These are phyloP conservation scores for Aplocera efformata DNA, from an alignment of 2,888 invertebrate genomes.

Conservation along the genomic window DNA sequence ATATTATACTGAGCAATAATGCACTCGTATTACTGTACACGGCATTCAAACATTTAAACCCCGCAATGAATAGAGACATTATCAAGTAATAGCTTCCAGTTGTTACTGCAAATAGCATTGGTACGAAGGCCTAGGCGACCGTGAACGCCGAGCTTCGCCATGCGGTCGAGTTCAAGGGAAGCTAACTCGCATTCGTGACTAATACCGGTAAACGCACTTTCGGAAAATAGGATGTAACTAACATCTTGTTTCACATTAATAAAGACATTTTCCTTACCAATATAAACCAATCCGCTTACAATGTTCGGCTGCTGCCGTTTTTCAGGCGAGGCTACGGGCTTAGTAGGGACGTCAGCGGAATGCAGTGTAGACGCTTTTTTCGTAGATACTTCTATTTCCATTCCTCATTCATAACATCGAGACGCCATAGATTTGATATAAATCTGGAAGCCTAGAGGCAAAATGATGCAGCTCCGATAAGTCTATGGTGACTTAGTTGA, in stretches of 20 bases:
- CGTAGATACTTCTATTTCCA: too few species aligned
- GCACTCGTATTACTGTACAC: too few species aligned
- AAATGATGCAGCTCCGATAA: too few species aligned
- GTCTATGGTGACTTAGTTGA: too few species aligned
- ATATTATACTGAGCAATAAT: too few species aligned
- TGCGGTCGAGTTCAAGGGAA: conserved; percentile 50
- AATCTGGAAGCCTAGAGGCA: too few species aligned
- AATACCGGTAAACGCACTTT: conserved; percentile 10
- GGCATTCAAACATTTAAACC: conserved; percentile 1
- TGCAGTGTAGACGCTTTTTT: too few species aligned
- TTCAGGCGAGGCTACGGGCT: too few species aligned
- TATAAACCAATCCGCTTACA: conserved; percentile 27
- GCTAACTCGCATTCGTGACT: conserved; percentile 26
- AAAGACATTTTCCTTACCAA: conserved; percentile 23
- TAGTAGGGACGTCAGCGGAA: too few species aligned
- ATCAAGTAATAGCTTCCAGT: conserved; percentile 24
- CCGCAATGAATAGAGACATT: conserved; percentile 19
- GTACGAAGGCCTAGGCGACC: conserved; percentile 30
- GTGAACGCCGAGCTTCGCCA: conserved; percentile 30
- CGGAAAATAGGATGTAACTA: conserved; percentile 18
- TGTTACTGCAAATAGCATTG: conserved; percentile 15
- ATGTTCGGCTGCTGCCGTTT: conserved; percentile 30
- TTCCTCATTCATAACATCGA: too few species aligned
- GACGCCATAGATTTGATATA: too few species aligned
- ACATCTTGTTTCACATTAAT: conserved; percentile 23